phyloP scores from a whole-genome alignment of 2,888 invertebrate species.

The Galeopsomyia nigrocyanea region DNA sequence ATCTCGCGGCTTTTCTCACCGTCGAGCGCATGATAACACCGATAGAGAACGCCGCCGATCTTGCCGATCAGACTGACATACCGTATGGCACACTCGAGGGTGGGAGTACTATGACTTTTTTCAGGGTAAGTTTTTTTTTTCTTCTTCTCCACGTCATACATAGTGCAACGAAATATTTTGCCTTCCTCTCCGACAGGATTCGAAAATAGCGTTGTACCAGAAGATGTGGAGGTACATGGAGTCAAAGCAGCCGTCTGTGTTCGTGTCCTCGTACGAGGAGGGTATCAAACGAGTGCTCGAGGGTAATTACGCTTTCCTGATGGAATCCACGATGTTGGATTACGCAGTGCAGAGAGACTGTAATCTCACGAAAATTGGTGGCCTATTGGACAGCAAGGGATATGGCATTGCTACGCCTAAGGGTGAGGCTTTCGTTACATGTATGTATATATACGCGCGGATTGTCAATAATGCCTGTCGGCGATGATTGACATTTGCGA shows the following conservation, averaged over 20 bases:
- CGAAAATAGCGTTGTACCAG: slow-evolving; percentile 90
- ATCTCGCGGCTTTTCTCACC: slow-evolving; percentile 97
- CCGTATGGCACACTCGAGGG: slow-evolving; percentile 94
- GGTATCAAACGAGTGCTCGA: slow-evolving; percentile 88
- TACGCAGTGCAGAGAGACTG: slow-evolving; percentile 96
- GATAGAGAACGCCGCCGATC: slow-evolving; percentile 94
- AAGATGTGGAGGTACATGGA: slow-evolving; percentile 98
- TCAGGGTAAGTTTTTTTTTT: slow-evolving; percentile 77
- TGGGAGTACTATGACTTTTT: slow-evolving; percentile 98
- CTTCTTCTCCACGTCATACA: neutral
- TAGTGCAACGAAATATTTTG: too few species aligned
- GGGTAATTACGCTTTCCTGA: slow-evolving; percentile 96
- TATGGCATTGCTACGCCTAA: slow-evolving; percentile 98
- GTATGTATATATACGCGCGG: neutral
- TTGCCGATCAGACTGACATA: slow-evolving; percentile 94
- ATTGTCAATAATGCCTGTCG: neutral
- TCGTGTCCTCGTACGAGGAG: slow-evolving; percentile 91
- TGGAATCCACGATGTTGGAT: slow-evolving; percentile 98
- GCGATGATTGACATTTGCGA: neutral
- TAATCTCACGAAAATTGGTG: slow-evolving; percentile 97
- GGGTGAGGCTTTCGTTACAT: slow-evolving; percentile 70
- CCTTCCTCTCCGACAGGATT: slow-evolving; percentile 74
- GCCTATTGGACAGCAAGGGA: slow-evolving; percentile 85
- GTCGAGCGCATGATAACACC: slow-evolving; percentile 97
- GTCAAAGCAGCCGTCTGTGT: slow-evolving; percentile 80